These are phyloP conservation scores for Eurypyga helias DNA, from an alignment of 2,113 vertebrate genomes.

Conservation along the genomic window DNA sequence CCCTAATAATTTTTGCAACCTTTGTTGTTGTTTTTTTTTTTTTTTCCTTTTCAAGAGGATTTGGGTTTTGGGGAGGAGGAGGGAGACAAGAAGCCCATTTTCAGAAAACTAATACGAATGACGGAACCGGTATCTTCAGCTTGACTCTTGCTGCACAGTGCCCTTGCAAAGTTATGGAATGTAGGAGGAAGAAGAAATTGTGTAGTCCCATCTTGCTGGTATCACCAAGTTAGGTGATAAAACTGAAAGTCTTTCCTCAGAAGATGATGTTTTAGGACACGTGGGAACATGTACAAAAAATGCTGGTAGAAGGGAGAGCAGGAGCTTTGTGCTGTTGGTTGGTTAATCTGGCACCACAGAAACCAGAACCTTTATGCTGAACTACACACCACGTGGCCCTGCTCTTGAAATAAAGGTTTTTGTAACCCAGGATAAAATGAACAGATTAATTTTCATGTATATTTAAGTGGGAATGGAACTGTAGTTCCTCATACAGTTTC, in stretches of 20 bases:
- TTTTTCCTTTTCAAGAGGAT: neutral
- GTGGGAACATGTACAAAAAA: neutral
- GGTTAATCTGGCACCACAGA: rapidly evolving
- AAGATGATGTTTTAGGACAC: neutral
- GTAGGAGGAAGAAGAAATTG: neutral
- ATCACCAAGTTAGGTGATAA: neutral
- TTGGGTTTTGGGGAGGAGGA: neutral
- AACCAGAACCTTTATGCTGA: neutral
- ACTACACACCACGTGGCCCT: neutral
- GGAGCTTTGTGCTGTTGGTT: neutral
- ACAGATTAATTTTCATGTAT: neutral
- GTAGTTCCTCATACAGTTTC: neutral
- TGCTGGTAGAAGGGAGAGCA: neutral
- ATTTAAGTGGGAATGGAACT: neutral
- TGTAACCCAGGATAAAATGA: neutral
- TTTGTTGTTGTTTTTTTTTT: neutral
- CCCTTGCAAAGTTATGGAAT: neutral
- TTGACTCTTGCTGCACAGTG: neutral
- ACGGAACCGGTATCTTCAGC: neutral
- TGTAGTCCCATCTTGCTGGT: neutral
- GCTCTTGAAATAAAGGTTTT: neutral
- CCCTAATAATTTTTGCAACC: neutral
- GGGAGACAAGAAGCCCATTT: neutral
- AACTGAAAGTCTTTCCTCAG: neutral
- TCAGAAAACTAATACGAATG: neutral